Evolutionary conservation across 1,140 invertebrate species (phyloP).

Genomic region (Calycopis cecrops): DNA sequence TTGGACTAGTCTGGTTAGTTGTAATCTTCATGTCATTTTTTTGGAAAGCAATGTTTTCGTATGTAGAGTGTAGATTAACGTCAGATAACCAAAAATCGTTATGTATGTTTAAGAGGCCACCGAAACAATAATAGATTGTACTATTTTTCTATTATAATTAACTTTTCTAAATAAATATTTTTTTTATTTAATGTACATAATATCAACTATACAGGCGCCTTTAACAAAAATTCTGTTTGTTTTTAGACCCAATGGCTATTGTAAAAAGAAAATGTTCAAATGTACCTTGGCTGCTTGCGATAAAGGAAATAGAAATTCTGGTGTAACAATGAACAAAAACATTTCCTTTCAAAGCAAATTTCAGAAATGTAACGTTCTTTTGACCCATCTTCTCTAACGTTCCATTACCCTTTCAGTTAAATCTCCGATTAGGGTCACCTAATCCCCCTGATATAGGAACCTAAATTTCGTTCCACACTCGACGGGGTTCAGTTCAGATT

Average conservation of each 20-base stretch:
- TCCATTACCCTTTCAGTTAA: not conserved
- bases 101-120: not conserved
- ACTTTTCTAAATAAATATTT: too few species aligned
- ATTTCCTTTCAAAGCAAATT: not conserved
- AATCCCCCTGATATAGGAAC: not conserved
- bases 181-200: too few species aligned
- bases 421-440: constrained; percentile 1
- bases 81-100: too few species aligned
- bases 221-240: not conserved
- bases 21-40: too few species aligned
- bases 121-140: too few species aligned
- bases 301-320: not conserved
- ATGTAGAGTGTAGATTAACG: too few species aligned
- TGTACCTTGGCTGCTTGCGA: not conserved
- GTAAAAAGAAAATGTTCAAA: constrained; percentile 1
- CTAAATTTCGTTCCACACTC: not conserved
- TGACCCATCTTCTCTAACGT: not conserved
- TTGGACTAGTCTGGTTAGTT: too few species aligned
- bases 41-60: too few species aligned
- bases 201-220: not conserved
- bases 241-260: not conserved
- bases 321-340: constrained; percentile 2
- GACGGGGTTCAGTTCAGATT: not conserved
- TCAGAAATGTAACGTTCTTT: too few species aligned
- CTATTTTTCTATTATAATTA: too few species aligned